phyloP scores from a whole-genome alignment of 2,888 invertebrate genomes.

The Leuctra nigra region DNA sequence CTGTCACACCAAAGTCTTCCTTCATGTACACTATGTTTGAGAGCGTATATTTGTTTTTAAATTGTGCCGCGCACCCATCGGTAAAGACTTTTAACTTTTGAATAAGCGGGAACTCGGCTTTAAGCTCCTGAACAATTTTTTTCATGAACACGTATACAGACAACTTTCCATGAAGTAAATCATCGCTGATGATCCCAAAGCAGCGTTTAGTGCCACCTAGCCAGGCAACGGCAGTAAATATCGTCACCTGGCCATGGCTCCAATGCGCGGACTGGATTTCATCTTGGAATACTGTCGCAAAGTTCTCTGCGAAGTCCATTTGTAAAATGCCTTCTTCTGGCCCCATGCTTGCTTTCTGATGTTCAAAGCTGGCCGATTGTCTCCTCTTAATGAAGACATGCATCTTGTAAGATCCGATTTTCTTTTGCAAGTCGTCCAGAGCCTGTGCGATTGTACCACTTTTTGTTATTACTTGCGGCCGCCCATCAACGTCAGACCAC shows the following conservation, averaged over 20 bases:
- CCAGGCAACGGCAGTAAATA: conserved; percentile 23
- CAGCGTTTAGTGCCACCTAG: not conserved
- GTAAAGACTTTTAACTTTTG: conserved; percentile 3
- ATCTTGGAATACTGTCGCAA: conserved; percentile 11
- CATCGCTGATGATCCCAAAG: conserved; percentile 19
- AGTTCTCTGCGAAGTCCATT: conserved; percentile 22
- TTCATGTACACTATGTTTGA: conserved; percentile 4
- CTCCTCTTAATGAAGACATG: conserved; percentile 20
- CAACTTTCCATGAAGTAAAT: conserved; percentile 8
- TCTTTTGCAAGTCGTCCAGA: not conserved
- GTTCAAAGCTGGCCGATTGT: conserved; percentile 16
- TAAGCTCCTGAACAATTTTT: not conserved
- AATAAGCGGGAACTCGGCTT: not conserved
- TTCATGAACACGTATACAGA: conserved; percentile 6
- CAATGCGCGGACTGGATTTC: conserved; percentile 22
- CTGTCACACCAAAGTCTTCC: conserved; percentile 10
- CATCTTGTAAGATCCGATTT: conserved; percentile 14
- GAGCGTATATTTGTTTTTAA: conserved; percentile 11
- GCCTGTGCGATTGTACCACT: not conserved
- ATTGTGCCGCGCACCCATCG: conserved; percentile 1
- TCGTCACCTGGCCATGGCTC: conserved; percentile 19
- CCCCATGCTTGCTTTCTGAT: conserved; percentile 9
- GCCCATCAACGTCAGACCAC: not conserved
- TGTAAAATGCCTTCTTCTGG: conserved; percentile 18
- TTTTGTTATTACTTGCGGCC: not conserved